Percentiles rank a stretch among this genome's conserved stretches.
phyloP scores from a whole-genome alignment of 2,113 vertebrate genomes.

The Azemiops feae region DNA sequence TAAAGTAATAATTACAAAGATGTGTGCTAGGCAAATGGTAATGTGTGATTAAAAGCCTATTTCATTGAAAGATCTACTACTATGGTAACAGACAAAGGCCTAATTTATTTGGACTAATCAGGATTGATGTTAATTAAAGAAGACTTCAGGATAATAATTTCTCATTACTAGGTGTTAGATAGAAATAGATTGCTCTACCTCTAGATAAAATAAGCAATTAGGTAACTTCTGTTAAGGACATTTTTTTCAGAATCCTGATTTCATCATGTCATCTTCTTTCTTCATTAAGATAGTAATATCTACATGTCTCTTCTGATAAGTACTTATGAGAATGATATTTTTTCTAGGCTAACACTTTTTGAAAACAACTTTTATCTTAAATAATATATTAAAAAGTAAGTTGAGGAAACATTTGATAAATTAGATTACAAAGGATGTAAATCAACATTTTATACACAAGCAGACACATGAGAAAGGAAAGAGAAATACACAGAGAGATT shows the following conservation, averaged over 20 bases:
- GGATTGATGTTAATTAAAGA: slow-evolving; percentile 81
- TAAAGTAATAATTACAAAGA: slow-evolving; percentile 64
- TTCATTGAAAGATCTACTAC: slow-evolving; percentile 61
- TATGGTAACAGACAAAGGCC: slow-evolving; percentile 71
- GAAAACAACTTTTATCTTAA: background rate
- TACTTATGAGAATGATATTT: slow-evolving; percentile 34
- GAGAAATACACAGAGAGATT: background rate
- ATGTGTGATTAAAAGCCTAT: slow-evolving; percentile 66
- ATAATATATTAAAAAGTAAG: background rate
- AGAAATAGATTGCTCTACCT: slow-evolving; percentile 75
- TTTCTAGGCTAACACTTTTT: background rate
- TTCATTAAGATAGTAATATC: slow-evolving; percentile 60
- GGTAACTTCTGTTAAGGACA: slow-evolving; percentile 64
- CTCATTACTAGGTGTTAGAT: slow-evolving; percentile 75
- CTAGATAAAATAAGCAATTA: slow-evolving; percentile 76
- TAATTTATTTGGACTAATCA: slow-evolving; percentile 79
- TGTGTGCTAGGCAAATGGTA: slow-evolving; percentile 56
- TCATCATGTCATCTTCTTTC: slow-evolving; percentile 53
- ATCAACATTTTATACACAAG: background rate
- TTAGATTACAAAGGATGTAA: background rate
- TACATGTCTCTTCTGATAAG: slow-evolving; percentile 46
- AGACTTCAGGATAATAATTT: slow-evolving; percentile 77
- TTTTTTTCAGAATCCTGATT: slow-evolving; percentile 55
- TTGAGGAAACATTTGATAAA: background rate
- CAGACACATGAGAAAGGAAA: background rate